Evolutionary conservation across 2,888 invertebrate genomes (phyloP), one percentile per base, ranked within the genome.

Genomic region (Tachystola acroxantha): DNA sequence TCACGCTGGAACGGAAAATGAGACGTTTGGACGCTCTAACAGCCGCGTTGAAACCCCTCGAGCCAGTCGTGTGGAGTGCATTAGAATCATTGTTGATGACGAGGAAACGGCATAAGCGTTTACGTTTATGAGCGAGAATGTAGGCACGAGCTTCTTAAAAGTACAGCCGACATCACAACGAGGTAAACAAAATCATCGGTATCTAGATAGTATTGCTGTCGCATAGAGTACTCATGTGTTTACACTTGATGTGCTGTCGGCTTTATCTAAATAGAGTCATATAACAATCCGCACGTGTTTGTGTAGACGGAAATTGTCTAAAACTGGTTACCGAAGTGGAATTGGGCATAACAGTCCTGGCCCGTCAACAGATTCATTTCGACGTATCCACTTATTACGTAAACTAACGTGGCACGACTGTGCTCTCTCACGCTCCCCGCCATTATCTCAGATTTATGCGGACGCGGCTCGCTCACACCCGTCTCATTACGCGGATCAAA

Each of bases 401-500:
- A 74, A 76, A 71, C 64, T 65, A 64, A 77, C 64, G 66, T 72
- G 64, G 71, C 76, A 80, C 78, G 78, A 80, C 68, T 53, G 62
- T 58, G 70, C 74, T 77, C 75, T 78, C 78, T 81, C 79, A 81
- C 78, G 80, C 68, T 78, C 64, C 52, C 55, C 65, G 58, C 73
- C 68, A 80, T 79, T 76, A 78, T 72, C 63, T 68, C 52, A 69
- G 71, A 74, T 80, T 77, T 78, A 77, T 79, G 73, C 70, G 67
- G 70, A 73, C 69, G 66, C 65, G 49, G 57, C 45, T 64, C 61
- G 52, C 68, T 67, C 67, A 69, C 76, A 71, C 73, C 64, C 69
- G 72, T 72, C 78, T 79, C 75, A 76, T 82, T 81, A 80, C 65
- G 67, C 58, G 64, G 64, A 76, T 77, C 71, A 73, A 74, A 75